Evolutionary conservation across 2,797 vertebrate species (phyloP).

Genomic region (Acridotheres tristis): DNA sequence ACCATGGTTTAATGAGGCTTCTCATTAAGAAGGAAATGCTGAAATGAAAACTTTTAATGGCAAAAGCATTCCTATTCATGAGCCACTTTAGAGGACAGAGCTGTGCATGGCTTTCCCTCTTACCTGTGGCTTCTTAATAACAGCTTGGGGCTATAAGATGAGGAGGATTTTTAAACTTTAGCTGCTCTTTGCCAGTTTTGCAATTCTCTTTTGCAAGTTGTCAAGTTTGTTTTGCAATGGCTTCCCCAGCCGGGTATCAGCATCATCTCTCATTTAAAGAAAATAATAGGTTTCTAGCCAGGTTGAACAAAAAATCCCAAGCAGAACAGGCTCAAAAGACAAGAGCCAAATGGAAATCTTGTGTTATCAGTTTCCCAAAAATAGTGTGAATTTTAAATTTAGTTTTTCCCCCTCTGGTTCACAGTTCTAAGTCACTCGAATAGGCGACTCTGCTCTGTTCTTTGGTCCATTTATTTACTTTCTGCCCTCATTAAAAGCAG

Average conservation of each 20-base stretch:
- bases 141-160: not conserved
- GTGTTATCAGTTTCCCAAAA: not conserved
- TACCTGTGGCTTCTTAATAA: not conserved
- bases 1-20: not conserved
- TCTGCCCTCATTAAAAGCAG: not conserved
- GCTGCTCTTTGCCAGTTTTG: not conserved
- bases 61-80: not conserved
- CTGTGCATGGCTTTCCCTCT: not conserved
- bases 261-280: conserved; percentile 35
- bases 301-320: not conserved
- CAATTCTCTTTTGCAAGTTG: not conserved
- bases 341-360: conserved; percentile 13
- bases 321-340: conserved; percentile 3
- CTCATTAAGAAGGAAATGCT: not conserved
- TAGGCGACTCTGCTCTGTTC: not conserved
- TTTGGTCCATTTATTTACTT: not conserved
- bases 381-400: not conserved
- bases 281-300: conserved; percentile 21
- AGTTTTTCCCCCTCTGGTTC: fast-evolving
- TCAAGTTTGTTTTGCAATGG: not conserved
- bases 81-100: not conserved
- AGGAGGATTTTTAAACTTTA: not conserved
- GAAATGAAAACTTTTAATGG: not conserved
- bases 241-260: conserved; percentile 12
- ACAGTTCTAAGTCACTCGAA: not conserved